Percentiles rank a stretch among this genome's conserved stretches.
Evolutionary conservation across 2,888 invertebrate species (phyloP).

Genomic region (Thereva unica): DNA sequence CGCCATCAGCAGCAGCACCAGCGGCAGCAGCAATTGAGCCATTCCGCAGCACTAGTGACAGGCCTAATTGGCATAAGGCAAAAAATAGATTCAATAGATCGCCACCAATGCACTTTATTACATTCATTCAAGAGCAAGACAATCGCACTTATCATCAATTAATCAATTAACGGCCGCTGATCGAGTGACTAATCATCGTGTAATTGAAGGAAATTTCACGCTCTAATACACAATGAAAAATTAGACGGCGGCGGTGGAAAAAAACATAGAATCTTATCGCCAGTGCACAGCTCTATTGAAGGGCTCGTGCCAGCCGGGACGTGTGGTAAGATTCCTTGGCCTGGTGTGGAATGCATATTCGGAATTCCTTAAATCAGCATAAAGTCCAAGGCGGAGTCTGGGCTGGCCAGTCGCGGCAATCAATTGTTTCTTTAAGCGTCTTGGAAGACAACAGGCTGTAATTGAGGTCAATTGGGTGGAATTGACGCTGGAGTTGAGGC

Average conservation of each 20-base stretch:
- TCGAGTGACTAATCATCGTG: constrained; percentile 20
- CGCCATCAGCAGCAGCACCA: too few relatives aligned
- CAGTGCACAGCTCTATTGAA: neutral
- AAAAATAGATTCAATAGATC: too few relatives aligned
- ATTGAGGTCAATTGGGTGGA: constrained; percentile 40
- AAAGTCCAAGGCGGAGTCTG: constrained; percentile 1
- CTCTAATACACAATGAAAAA: constrained; percentile 13
- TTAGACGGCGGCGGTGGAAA: constrained; percentile 4
- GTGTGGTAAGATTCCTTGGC: constrained; percentile 1
- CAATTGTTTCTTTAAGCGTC: neutral
- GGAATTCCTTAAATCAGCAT: constrained; percentile 18
- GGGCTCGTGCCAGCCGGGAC: constrained; percentile 14
- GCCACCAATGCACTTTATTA: too few relatives aligned
- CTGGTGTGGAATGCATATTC: constrained; percentile 14
- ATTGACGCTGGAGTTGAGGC: neutral
- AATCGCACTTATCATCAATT: constrained; percentile 22
- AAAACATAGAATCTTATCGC: constrained; percentile 11
- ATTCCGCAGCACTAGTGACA: too few relatives aligned
- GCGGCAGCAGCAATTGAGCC: too few relatives aligned
- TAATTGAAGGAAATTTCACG: constrained; percentile 27
- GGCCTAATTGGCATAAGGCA: too few relatives aligned
- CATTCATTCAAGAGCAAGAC: too few relatives aligned
- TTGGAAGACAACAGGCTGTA: constrained; percentile 33
- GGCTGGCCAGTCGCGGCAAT: too few relatives aligned
- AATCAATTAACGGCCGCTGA: constrained; percentile 1